phyloP scores from a whole-genome alignment of 2,113 vertebrate species.

The Scatophagus argus region DNA sequence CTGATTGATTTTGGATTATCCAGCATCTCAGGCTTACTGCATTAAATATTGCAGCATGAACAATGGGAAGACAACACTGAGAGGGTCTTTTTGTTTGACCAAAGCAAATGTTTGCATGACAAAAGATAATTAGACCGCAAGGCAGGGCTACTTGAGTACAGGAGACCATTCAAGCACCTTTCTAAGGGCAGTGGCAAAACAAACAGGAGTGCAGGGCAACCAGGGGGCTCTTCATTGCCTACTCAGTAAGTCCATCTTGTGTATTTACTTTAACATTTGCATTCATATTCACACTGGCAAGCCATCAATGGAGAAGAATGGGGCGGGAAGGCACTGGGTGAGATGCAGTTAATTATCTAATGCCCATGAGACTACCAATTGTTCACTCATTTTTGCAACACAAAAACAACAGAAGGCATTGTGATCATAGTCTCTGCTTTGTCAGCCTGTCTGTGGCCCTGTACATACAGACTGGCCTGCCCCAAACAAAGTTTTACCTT shows the following conservation, averaged over 20 bases:
- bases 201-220: constrained; percentile 65
- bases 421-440: background rate
- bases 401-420: background rate
- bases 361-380: background rate
- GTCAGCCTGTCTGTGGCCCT: background rate
- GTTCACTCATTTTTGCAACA: background rate
- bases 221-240: constrained; percentile 64
- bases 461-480: background rate
- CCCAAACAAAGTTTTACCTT: background rate
- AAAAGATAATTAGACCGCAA: constrained; percentile 70
- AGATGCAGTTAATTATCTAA: constrained; percentile 41
- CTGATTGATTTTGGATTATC: constrained; percentile 9
- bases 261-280: constrained; percentile 69
- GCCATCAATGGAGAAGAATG: constrained; percentile 5
- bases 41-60: constrained; percentile 8
- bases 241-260: constrained; percentile 56
- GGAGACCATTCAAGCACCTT: constrained; percentile 62
- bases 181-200: constrained; percentile 68
- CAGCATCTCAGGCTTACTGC: constrained; percentile 1
- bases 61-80: constrained; percentile 27
- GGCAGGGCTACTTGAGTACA: constrained; percentile 61
- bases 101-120: constrained; percentile 73
- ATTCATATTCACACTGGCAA: constrained; percentile 49
- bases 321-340: background rate
- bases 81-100: constrained; percentile 47